These are phyloP conservation scores for Parus major DNA, from an alignment of 2,113 vertebrate species.

Conservation along the genomic window DNA sequence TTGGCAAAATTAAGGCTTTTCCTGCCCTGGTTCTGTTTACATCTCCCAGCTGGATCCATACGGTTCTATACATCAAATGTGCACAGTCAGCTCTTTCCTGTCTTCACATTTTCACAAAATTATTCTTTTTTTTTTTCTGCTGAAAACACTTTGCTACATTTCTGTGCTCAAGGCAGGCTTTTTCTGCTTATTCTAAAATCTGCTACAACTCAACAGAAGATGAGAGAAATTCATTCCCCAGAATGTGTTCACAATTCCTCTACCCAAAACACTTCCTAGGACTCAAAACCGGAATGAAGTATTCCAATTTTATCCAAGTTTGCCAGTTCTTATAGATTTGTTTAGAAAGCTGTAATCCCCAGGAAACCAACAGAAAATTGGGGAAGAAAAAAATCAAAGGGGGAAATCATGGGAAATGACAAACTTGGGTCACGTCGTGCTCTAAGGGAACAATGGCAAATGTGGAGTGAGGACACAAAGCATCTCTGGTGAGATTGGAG, in stretches of 20 bases:
- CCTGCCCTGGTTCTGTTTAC: not conserved
- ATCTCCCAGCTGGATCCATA: not conserved
- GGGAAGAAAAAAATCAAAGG: not conserved
- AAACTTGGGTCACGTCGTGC: not conserved
- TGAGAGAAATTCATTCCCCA: not conserved
- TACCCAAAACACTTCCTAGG: not conserved
- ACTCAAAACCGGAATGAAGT: not conserved
- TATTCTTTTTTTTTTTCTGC: not conserved
- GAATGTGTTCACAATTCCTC: not conserved
- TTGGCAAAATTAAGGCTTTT: not conserved
- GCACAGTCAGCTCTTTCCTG: not conserved
- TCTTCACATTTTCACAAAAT: not conserved
- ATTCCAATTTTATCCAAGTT: not conserved
- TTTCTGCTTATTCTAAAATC: not conserved
- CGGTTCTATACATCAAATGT: not conserved
- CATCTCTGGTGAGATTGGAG: not conserved
- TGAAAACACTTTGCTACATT: not conserved
- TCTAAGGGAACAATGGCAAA: not conserved
- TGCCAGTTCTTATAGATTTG: not conserved
- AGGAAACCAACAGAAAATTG: not conserved
- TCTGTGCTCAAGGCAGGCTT: not conserved
- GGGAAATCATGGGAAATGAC: not conserved
- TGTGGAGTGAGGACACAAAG: accelerated
- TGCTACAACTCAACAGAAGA: not conserved
- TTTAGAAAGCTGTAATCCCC: not conserved